Evolutionary conservation across 2,113 vertebrate genomes (phyloP).

Genomic region (Calonectris borealis): DNA sequence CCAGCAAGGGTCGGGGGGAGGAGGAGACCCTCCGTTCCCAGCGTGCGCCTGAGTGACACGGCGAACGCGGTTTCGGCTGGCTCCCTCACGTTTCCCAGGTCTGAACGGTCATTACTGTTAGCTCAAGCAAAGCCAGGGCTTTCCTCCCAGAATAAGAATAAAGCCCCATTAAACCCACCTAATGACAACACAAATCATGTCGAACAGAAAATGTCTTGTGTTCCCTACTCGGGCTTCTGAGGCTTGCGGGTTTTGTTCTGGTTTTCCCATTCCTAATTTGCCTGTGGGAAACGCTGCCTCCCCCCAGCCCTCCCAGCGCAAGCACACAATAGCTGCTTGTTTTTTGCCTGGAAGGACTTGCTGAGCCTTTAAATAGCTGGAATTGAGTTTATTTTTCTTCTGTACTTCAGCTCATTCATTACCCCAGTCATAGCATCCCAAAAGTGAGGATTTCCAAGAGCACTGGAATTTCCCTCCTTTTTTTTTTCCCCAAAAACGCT

Average conservation of each 20-base stretch:
- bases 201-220: conserved; percentile 14
- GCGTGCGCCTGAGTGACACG: fast-evolving
- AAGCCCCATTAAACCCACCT: conserved; percentile 17
- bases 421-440: neutral
- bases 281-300: conserved; percentile 11
- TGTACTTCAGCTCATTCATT: neutral
- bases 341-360: neutral
- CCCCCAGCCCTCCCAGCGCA: neutral
- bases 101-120: neutral
- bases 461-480: neutral
- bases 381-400: conserved; percentile 24
- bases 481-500: neutral
- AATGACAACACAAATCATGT: conserved; percentile 37
- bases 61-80: fast-evolving
- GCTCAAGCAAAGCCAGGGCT: neutral
- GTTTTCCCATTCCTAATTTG: conserved; percentile 43
- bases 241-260: conserved; percentile 7
- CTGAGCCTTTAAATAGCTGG: conserved; percentile 37
- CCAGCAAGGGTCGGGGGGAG: neutral
- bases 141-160: neutral
- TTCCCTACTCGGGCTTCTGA: neutral
- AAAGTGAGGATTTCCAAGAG: neutral
- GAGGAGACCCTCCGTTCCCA: neutral
- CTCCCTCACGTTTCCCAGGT: neutral
- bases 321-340: conserved; percentile 46